Evolutionary conservation across 1,140 invertebrate genomes (phyloP), one percentile per base, ranked within the genome.

Genomic region (Drosophila aff.): DNA sequence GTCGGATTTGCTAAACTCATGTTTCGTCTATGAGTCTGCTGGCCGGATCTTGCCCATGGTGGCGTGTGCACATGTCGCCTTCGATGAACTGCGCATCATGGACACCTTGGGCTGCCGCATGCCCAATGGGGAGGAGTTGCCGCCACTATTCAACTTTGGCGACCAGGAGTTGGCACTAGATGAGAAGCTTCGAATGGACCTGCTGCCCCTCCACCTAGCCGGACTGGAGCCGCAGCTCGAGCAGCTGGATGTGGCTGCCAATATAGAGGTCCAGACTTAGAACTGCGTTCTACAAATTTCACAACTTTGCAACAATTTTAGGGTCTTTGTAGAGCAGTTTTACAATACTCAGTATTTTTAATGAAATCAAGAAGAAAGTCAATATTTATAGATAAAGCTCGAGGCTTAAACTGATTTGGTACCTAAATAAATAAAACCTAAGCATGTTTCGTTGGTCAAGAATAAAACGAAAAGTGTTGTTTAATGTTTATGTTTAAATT

Each of bases 71-170:
- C 79, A 86, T 26, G 1, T 11, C 10, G 38, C 46, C 41, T 89
- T 63, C 23, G 61, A 86, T 31, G 55, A 64, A 13, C 63, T 87
- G 13, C 75, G 83, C 21, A 28, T 41, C 26, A 85, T 85, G 82
- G 76, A 77, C 1, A 13, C 76, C 7, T 16, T 76, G 18, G 26
- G 13, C 4, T 23, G 2, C 0, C n/a, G 0, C 0, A 82, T 86
- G 82, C 82, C 82, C 18, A 87, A 83, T 62, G 76, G 76, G 1
- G 8, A 50, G 7, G 23, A 13, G 0, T 18, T 83, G 26, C 82
- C 82, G 6, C 36, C 62, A 1, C 38, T 86, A 11, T 86, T 86
- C 16, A 77, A 86, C 50, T 86, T 86, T n/a, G 63, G 26, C 50
- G 7, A 33, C 3, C 49, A 59, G 13, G 82, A 85, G 46, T 16